These are phyloP conservation scores for Lethrus apterus DNA, from an alignment of 1,140 invertebrate species.

Conservation along the genomic window DNA sequence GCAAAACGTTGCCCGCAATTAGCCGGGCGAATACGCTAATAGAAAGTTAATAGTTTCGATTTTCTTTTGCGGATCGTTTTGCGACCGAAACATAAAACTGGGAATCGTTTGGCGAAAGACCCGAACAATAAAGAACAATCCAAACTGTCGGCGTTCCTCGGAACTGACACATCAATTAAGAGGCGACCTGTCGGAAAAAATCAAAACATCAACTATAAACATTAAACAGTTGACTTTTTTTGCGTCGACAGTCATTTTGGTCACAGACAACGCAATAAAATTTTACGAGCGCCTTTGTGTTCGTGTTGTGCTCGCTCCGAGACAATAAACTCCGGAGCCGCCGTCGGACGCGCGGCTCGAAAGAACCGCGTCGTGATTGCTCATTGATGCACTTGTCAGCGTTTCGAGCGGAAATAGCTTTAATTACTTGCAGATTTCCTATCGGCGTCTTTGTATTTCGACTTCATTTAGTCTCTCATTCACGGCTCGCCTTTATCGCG, in stretches of 20 bases:
- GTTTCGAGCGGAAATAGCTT: conserved; percentile 6
- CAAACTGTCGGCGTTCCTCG: conserved; percentile 28
- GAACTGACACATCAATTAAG: conserved; percentile 34
- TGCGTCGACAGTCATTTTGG: conserved; percentile 26
- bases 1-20: no score
- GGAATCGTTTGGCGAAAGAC: background rate
- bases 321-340: conserved; percentile 20
- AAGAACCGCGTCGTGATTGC: conserved; percentile 7
- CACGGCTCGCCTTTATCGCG: background rate
- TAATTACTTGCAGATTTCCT: conserved; percentile 11
- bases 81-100: conserved; percentile 14
- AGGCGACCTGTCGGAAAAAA: conserved; percentile 30
- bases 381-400: conserved; percentile 11
- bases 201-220: conserved; percentile 31
- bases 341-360: background rate
- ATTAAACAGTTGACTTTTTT: conserved; percentile 29
- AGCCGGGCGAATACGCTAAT: no score
- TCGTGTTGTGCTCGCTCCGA: conserved; percentile 17
- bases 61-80: no score
- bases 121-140: conserved; percentile 24
- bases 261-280: conserved; percentile 29
- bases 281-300: conserved; percentile 26
- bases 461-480: background rate
- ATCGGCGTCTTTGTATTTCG: background rate
- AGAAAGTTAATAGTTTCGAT: no score